Conservation (phyloP, 2,797 vertebrate genomes). For the Discoglossus pictus region DNA sequence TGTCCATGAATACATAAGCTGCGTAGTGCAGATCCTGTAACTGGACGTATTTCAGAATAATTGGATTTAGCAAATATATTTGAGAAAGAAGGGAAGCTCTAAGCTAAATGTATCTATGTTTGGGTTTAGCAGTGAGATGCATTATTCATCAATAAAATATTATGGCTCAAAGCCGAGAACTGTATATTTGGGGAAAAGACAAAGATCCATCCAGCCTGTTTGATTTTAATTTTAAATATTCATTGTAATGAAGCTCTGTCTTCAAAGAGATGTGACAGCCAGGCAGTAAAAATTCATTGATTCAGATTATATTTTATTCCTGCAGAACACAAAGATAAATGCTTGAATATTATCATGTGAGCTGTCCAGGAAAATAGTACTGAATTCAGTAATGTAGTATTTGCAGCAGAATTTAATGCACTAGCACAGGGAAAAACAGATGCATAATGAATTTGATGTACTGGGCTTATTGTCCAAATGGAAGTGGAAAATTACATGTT, state of each 20-base stretch:
- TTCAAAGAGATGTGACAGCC: constrained; percentile 11
- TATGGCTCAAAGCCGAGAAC: not conserved
- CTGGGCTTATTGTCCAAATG: not conserved
- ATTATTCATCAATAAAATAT: constrained; percentile 2
- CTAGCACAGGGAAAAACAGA: not conserved
- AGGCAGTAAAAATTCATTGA: constrained; percentile 18
- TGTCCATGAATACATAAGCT: no score
- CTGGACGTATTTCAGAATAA: no score
- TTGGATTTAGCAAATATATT: no score
- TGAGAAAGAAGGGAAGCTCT: no score
- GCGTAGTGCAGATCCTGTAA: no score
- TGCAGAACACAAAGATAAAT: constrained; percentile 20
- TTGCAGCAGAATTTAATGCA: not conserved
- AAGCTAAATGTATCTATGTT: no score
- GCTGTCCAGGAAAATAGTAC: not conserved
- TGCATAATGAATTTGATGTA: constrained; percentile 6
- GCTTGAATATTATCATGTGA: not conserved
- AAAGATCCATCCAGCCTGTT: constrained; percentile 14
- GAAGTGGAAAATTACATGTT: not conserved
- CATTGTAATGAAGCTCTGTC: constrained; percentile 20
- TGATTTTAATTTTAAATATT: constrained; percentile 18
- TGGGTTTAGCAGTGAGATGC: not conserved
- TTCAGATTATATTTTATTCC: constrained; percentile 25
- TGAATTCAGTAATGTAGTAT: not conserved
- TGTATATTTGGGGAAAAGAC: constrained; percentile 20